Conservation (phyloP, 2,113 vertebrate genomes). For the Merops nubicus region DNA sequence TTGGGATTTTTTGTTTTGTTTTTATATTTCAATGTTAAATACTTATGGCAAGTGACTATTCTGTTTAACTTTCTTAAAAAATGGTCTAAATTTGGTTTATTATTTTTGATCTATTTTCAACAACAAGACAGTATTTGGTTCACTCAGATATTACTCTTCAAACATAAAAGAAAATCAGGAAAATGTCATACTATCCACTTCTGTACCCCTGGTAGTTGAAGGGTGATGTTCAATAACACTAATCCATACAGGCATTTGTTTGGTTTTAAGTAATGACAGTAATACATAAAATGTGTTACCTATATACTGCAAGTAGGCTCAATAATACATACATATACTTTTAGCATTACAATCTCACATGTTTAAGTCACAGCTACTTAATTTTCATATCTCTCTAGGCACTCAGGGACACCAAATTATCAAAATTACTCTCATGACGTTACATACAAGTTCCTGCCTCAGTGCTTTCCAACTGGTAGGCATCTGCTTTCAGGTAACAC, state of each 20-base stretch:
- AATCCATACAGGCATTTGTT: background rate
- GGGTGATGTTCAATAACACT: background rate
- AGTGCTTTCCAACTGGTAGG: background rate
- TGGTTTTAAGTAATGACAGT: background rate
- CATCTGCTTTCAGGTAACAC: constrained; percentile 3
- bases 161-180: background rate
- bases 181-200: background rate
- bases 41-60: background rate
- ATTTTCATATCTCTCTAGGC: constrained; percentile 1
- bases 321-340: background rate
- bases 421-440: background rate
- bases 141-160: background rate
- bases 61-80: background rate
- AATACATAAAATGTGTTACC: background rate
- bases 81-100: background rate
- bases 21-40: background rate
- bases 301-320: background rate
- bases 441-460: background rate
- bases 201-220: background rate
- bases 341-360: background rate
- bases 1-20: background rate
- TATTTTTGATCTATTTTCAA: background rate
- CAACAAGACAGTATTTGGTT: background rate
- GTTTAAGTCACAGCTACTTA: constrained; percentile 9
- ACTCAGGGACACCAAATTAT: background rate